phyloP scores from a whole-genome alignment of 1,140 invertebrate species.

The Trachymyrmex septentrionalis region DNA sequence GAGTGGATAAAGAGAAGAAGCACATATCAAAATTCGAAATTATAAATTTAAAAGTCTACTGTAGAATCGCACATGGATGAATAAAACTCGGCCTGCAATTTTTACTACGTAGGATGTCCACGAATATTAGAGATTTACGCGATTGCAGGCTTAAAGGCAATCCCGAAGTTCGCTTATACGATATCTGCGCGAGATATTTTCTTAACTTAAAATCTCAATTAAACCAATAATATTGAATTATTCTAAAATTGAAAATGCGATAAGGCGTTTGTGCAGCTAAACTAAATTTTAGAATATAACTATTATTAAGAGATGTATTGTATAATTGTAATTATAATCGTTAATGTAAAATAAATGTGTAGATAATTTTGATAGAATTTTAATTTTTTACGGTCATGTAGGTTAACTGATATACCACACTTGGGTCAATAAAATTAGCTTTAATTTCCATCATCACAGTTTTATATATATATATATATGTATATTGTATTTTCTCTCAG shows the following conservation, averaged over 20 bases:
- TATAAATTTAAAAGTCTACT: too few relatives aligned
- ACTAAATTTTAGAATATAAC: not conserved
- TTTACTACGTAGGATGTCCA: not conserved
- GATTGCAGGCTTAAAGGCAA: not conserved
- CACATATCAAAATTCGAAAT: not conserved
- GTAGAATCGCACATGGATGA: not conserved
- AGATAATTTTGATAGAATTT: too few relatives aligned
- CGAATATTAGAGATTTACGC: too few relatives aligned
- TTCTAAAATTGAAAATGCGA: not conserved
- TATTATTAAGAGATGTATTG: not conserved
- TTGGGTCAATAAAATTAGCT: too few relatives aligned
- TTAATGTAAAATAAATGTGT: too few relatives aligned
- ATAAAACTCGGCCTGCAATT: slow-evolving; percentile 39
- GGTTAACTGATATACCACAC: too few relatives aligned
- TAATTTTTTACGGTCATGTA: too few relatives aligned
- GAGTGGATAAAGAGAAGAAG: not conserved
- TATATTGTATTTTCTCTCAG: too few relatives aligned
- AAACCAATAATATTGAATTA: not conserved
- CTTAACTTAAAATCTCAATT: not conserved
- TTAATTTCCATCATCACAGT: too few relatives aligned
- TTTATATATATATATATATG: too few relatives aligned
- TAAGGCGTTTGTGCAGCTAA: not conserved
- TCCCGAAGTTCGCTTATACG: not conserved
- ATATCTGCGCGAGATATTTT: not conserved
- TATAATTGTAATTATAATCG: not conserved